Base-by-base conservation (phyloP, 1,140 invertebrate species). In the Copidosoma floridanum region DNA sequence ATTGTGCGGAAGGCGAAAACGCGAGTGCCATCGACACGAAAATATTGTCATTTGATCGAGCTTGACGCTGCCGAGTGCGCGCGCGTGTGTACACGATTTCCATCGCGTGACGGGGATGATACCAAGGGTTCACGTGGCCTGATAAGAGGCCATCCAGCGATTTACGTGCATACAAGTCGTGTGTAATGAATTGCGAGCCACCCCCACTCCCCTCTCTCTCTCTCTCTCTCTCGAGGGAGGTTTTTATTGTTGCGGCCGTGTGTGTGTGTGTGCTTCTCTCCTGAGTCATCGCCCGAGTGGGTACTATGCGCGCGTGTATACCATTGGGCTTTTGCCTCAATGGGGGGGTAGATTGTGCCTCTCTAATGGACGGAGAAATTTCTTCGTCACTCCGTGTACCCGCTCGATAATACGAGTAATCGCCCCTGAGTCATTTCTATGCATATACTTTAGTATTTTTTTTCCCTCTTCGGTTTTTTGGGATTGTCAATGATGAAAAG, bases 271-370 rank as follows among this genome's bases (percentile, higher is more conserved):
- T 16, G 21, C 48, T 48, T 57, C 41, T 35, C 29, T 16, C 10
- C 44, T 48, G 55, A 48, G n/a, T 57, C 55, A 57, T 40, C 41
- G 37, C n/a, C n/a, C n/a, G n/a, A n/a, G n/a, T n/a, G n/a, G n/a
- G n/a, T n/a, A n/a, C n/a, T n/a, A n/a, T n/a, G n/a, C n/a, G 14
- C 12, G 12, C 18, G 24, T 21, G 4, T 44, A 32, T 23, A 55
- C 38, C 3, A n/a, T n/a, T n/a, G n/a, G n/a, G n/a, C n/a, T 50
- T 32, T 50, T 32, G 1, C 10, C 8, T 20, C 23, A 4, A n/a
- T 1, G 16, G 16, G 16, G 26, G 35, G 24, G 2, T 2, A 44
- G 8, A 48, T 48, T 24, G 26, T 16, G 32, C 12, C 21, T 48
- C 24, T 38, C 23, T n/a, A n/a, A 27, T 26, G n/a, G 21, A 21